These are phyloP conservation scores for Drosophila tristis DNA, from an alignment of 1,140 invertebrate genomes.

Conservation along the genomic window DNA sequence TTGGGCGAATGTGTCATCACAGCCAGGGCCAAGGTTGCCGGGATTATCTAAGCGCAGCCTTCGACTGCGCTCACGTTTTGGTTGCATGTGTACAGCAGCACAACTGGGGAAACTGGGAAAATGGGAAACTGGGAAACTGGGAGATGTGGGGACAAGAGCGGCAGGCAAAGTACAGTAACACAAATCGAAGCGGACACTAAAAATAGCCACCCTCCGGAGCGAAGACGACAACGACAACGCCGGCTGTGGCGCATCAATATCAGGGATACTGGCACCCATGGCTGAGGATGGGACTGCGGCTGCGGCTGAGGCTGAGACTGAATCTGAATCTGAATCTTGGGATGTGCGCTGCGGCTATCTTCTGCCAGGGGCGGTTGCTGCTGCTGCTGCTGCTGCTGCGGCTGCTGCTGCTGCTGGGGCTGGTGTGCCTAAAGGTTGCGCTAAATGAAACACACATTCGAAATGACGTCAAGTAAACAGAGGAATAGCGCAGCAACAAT, in stretches of 20 bases:
- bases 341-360: background rate
- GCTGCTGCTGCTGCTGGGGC: slow-evolving; percentile 12
- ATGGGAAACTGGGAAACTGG: slow-evolving; percentile 11
- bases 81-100: no score
- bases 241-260: slow-evolving; percentile 75
- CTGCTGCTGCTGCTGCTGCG: slow-evolving; percentile 4
- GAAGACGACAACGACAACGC: slow-evolving; percentile 21
- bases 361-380: background rate
- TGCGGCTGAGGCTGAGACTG: slow-evolving; percentile 2
- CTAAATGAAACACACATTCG: slow-evolving; percentile 70
- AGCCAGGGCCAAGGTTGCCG: no score
- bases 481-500: slow-evolving; percentile 58
- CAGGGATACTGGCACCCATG: slow-evolving; percentile 8
- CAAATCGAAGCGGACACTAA: slow-evolving; percentile 74
- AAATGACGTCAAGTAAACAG: slow-evolving; percentile 77
- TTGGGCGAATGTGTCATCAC: no score
- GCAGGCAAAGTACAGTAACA: slow-evolving; percentile 67
- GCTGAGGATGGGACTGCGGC: slow-evolving; percentile 1
- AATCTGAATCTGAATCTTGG: slow-evolving; percentile 1
- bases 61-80: no score
- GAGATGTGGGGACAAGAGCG: slow-evolving; percentile 6
- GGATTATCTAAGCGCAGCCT: no score
- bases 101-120: slow-evolving; percentile 2
- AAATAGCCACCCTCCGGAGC: slow-evolving; percentile 72
- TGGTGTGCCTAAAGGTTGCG: slow-evolving; percentile 52